phyloP scores from a whole-genome alignment of 64 coral and sea anemone species.

The Stichodactyla mertensii region DNA sequence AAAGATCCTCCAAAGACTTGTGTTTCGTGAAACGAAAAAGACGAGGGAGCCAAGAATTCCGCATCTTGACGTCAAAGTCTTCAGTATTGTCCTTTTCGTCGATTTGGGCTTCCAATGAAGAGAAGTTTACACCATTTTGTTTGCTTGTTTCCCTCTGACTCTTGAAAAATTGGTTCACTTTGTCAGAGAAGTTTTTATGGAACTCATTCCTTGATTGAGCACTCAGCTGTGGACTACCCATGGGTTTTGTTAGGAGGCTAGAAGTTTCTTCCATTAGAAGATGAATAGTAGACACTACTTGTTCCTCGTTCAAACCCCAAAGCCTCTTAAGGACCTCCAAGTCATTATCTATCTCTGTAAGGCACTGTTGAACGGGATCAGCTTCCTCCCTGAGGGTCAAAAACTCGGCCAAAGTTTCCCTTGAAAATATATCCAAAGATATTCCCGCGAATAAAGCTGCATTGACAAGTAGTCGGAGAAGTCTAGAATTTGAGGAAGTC shows the following conservation, averaged over 20 bases:
- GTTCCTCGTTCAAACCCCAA: constrained; percentile 60
- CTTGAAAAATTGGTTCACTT: not conserved
- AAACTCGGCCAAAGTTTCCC: not conserved
- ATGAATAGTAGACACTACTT: constrained; percentile 57
- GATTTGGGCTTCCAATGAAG: not conserved
- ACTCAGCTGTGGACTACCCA: not conserved
- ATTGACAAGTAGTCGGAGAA: constrained; percentile 63
- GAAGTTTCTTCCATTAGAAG: constrained; percentile 40
- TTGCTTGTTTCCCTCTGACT: not conserved
- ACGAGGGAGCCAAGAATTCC: constrained; percentile 27
- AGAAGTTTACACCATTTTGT: not conserved
- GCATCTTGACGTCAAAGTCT: not conserved
- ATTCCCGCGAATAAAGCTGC: constrained; percentile 53
- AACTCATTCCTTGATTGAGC: constrained; percentile 35
- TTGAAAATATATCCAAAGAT: constrained; percentile 28
- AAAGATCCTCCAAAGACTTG: constrained; percentile 51
- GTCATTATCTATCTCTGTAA: constrained; percentile 44
- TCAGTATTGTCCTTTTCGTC: not conserved
- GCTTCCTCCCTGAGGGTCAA: not conserved
- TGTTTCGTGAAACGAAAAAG: constrained; percentile 63
- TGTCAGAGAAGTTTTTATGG: not conserved
- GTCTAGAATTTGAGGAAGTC: constrained; percentile 56
- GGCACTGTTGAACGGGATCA: not conserved
- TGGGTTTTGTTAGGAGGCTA: constrained; percentile 20
- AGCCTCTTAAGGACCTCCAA: constrained; percentile 38